A percentile compares a stretch with the other conserved stretches of the same genome.
These are phyloP conservation scores for Coreius guichenoti DNA, from an alignment of 2,797 vertebrate genomes.

Conservation along the genomic window DNA sequence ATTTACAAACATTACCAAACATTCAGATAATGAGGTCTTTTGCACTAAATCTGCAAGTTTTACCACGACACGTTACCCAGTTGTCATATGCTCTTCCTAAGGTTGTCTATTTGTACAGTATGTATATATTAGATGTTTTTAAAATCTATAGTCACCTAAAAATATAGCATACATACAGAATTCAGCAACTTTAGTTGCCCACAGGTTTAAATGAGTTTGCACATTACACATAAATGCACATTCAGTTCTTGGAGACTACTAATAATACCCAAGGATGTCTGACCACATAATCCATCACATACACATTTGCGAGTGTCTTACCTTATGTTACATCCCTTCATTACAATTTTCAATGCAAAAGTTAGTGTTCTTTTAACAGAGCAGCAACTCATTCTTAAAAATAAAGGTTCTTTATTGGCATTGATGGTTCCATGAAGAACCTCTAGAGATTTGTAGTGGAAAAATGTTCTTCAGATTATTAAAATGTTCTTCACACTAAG, in stretches of 20 bases:
- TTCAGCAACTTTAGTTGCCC: background rate
- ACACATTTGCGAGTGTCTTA: constrained; percentile 44
- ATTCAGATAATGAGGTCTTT: background rate
- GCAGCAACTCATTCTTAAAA: background rate
- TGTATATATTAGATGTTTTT: background rate
- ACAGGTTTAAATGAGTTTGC: background rate
- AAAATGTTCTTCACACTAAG: background rate
- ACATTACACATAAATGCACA: background rate
- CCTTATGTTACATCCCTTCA: constrained; percentile 47
- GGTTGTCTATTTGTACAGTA: background rate
- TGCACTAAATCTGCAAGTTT: background rate
- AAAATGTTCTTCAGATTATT: background rate
- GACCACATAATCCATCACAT: background rate
- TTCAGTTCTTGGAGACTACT: background rate
- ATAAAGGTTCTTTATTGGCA: too few species aligned
- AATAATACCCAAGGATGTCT: constrained; percentile 11
- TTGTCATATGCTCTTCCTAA: background rate
- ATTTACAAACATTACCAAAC: background rate
- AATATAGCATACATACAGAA: background rate
- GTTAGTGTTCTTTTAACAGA: constrained; percentile 59
- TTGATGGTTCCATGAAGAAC: too few species aligned
- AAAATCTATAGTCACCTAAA: constrained; percentile 5
- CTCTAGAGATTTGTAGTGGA: background rate
- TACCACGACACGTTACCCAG: background rate
- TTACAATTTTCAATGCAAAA: constrained; percentile 45